A percentile compares a stretch with the other conserved stretches of the same genome.
Evolutionary conservation across 2,797 vertebrate species (phyloP).

Genomic region (Enoplosus armatus): DNA sequence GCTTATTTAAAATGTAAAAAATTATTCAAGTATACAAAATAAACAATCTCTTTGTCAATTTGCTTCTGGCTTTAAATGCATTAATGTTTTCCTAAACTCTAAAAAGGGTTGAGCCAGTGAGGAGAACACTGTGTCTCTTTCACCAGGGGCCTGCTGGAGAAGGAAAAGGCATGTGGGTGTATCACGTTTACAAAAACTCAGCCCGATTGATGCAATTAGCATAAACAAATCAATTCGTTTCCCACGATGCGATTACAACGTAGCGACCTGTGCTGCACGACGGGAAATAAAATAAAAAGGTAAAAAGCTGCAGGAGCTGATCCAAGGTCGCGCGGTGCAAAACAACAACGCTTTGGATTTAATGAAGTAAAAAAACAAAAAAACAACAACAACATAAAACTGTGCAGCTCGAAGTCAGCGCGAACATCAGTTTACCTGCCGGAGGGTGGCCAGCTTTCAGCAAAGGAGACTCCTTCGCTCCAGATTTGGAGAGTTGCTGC

Average conservation of each 20-base stretch:
- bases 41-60: no score
- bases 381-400: no score
- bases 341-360: slow-evolving; percentile 28
- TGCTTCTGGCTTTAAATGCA: no score
- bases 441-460: slow-evolving; percentile 86
- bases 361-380: not conserved
- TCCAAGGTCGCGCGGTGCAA: not conserved
- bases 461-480: slow-evolving; percentile 49
- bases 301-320: not conserved
- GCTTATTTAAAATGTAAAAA: not conserved
- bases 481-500: slow-evolving; percentile 76
- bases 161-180: not conserved
- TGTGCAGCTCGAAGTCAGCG: fast-evolving
- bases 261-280: not conserved
- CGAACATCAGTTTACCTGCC: slow-evolving; percentile 76
- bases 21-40: not conserved
- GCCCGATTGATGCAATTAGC: not conserved
- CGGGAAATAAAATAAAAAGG: not conserved
- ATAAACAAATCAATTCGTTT: fast-evolving
- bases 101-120: fast-evolving
- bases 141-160: not conserved
- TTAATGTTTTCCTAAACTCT: no score
- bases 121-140: slow-evolving; percentile 39
- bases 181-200: not conserved
- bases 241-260: not conserved